Evolutionary conservation across 2,888 invertebrate genomes (phyloP), one percentile per base, ranked within the genome.

Genomic region (Stenichneumon culpator): DNA sequence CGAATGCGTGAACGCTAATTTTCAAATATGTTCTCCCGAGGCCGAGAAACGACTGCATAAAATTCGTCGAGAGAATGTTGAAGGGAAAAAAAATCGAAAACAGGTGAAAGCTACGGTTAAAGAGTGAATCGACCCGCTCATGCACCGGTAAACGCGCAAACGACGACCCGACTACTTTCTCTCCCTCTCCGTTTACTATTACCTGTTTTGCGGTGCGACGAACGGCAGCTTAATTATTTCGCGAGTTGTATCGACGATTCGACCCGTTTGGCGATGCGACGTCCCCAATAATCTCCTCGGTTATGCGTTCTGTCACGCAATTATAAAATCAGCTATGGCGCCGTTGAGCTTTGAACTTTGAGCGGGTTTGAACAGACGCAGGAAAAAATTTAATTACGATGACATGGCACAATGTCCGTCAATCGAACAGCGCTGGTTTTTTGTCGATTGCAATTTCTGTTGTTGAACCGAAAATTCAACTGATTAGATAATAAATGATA

Each of bases 341-440:
- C 4, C 44, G 44, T 47, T 16, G 44, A 47, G 44, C 85, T 82
- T 85, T 79, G 86, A 72, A 82, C 87, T 86, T 86, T 78, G 86
- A 70, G 81, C 87, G 74, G 80, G 82, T 84, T 77, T 79, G 39
- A 72, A 83, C 14, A 73, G 65, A 73, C 50, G 47, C 32, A 79
- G 74, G 77, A 86, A 73, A 75, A 16, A 47, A 74, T 25, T 47
- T 11, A 6, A 74, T 69, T 39, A 25, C 14, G 6, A 84, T 84
- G 74, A 82, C 81, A 65, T 65, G 32, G 78, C 84, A 63, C 14
- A 16, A 44, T 50, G 25, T 22, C 57, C 0, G n/a, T 25, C 22
- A 2, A 22, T 28, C 25, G 60, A 19, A 6, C 19, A n/a, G 22
- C 19, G 4, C 7, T 5, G 1, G 19, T 19, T 3, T n/a, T 1